phyloP scores from a whole-genome alignment of 2,113 vertebrate genomes.

The Neofelis nebulosa region DNA sequence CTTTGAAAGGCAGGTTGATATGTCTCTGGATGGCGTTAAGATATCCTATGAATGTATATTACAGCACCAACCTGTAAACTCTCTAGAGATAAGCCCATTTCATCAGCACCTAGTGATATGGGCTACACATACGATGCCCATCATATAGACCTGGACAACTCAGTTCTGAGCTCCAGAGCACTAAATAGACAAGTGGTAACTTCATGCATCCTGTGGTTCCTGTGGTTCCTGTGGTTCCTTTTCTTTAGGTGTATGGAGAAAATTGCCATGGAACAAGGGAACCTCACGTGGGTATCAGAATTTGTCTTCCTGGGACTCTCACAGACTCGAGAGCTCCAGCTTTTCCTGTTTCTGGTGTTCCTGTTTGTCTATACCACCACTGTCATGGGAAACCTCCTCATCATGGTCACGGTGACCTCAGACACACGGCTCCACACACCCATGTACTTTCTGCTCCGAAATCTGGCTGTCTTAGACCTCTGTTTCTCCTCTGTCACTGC shows the following conservation, averaged over 20 bases:
- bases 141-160: neutral
- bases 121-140: neutral
- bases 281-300: conserved; percentile 45
- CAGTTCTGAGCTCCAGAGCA: neutral
- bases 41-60: neutral
- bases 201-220: neutral
- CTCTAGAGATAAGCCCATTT: neutral
- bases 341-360: conserved; percentile 64
- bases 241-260: neutral
- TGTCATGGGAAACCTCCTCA: conserved; percentile 61
- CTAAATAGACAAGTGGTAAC: neutral
- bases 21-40: neutral
- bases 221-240: neutral
- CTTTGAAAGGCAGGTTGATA: neutral
- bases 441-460: conserved; percentile 74
- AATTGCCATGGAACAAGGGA: conserved; percentile 38
- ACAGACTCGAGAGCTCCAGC: conserved; percentile 45
- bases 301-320: conserved; percentile 71
- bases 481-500: conserved; percentile 69
- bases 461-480: conserved; percentile 68
- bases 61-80: neutral
- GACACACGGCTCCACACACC: conserved; percentile 49
- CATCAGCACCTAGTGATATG: neutral
- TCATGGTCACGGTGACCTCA: conserved; percentile 39
- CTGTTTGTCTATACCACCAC: conserved; percentile 62